Percentiles rank a stretch among this genome's conserved stretches.
Evolutionary conservation across 2,797 vertebrate species (phyloP).

Genomic region (Gallinago stenura): DNA sequence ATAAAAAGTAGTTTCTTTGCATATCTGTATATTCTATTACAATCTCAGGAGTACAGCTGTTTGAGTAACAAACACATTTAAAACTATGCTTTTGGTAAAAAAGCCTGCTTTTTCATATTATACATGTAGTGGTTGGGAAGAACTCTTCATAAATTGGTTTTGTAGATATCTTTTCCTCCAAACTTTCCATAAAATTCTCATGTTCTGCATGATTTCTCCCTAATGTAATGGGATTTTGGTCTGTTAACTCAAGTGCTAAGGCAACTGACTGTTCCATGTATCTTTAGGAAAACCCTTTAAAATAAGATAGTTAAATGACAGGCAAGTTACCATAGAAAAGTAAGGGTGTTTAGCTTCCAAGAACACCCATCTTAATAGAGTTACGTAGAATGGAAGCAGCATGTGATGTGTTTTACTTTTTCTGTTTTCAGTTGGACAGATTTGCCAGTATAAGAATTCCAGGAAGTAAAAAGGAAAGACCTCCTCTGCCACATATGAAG

Average conservation of each 20-base stretch:
- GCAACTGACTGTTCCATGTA: neutral
- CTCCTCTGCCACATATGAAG: slow-evolving; percentile 83
- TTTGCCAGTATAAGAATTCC: slow-evolving; percentile 96
- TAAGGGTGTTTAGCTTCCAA: neutral
- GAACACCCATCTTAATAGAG: neutral
- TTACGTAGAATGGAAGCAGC: neutral
- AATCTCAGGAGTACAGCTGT: neutral
- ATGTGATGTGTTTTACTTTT: neutral
- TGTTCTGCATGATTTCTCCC: slow-evolving; percentile 20
- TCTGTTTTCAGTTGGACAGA: slow-evolving; percentile 87
- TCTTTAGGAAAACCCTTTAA: neutral
- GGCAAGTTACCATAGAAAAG: neutral
- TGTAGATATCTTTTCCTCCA: neutral
- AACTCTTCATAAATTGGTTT: slow-evolving; percentile 21
- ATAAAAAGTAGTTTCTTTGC: neutral
- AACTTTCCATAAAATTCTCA: slow-evolving; percentile 5
- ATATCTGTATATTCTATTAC: neutral
- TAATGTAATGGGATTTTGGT: neutral
- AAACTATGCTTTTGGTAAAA: neutral
- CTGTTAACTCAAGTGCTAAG: neutral
- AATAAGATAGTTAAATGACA: neutral
- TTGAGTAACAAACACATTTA: neutral
- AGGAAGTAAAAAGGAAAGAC: slow-evolving; percentile 91
- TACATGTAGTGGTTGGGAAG: neutral
- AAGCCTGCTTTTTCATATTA: neutral